Evolutionary conservation across 53 echinoderm and acorn worm species (phyloP), one percentile per base, ranked within the genome.

Genomic region (Hippasteria phrygiana): DNA sequence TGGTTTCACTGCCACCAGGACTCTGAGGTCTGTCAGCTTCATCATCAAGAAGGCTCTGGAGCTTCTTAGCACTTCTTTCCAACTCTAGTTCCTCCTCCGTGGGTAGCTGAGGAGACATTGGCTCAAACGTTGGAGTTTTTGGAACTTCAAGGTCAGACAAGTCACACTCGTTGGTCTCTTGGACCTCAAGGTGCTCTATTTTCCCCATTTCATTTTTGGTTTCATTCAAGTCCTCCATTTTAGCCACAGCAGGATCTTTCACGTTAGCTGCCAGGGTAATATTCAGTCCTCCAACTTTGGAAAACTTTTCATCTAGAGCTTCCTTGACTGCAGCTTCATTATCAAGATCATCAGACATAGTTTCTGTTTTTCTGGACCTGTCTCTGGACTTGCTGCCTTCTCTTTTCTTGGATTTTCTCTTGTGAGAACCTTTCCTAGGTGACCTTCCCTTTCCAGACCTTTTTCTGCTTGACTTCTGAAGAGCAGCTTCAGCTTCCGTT

Each of bases 241-340:
- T 71, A 22, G 33, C 51, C 13, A 37, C 28, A 0, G 16, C 85
- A 6, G 85, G 51, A 14, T 85, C 71, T 37, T 71, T 33, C 27
- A 48, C 85, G 22, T 69, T 71, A 12, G 85, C 22, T n/a, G 70
- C 36, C 28, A 85, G 6, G 5, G 27, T 55, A 24, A 83, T 71
- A 77, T 95, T 89, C 47, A 90, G 77, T 35, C 54, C 73, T 26
- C 71, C 83, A 27, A 78, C 91, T 38, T 91, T 90, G 62, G 80
- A 88, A 42, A 75, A 43, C 38, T 71, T 71, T 36, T 62, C 67
- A 88, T 86, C 78, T 17, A 53, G 81, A 51, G 69, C 87, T 35
- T 54, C 88, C 65, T 79, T 88, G 62, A 73, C 88, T n/a, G 74
- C 74, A 38, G 36, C 69, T 63, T 95, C 94, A 40, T 94, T 94